phyloP scores from a whole-genome alignment of 2,113 vertebrate species.

The Xerus inauris region DNA sequence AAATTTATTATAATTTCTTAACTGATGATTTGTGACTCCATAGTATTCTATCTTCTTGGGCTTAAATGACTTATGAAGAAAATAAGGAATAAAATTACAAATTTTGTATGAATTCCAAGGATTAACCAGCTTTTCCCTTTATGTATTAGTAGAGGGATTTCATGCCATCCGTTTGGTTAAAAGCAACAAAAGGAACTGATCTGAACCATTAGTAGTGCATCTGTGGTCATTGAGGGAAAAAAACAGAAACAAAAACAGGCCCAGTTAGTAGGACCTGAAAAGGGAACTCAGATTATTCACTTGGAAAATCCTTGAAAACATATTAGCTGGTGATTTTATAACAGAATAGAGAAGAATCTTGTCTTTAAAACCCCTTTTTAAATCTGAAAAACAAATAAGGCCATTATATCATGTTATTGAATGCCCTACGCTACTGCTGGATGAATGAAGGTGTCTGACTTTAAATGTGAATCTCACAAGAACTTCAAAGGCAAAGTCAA shows the following conservation, averaged over 20 bases:
- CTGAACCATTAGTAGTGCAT: neutral
- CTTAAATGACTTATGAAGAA: neutral
- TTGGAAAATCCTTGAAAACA: constrained; percentile 54
- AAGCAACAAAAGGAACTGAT: constrained; percentile 14
- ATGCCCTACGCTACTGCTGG: neutral
- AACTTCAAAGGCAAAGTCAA: constrained; percentile 68
- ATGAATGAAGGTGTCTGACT: constrained; percentile 62
- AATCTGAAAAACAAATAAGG: constrained; percentile 41
- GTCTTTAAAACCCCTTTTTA: constrained; percentile 33
- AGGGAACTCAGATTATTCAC: constrained; percentile 22
- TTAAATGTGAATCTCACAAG: constrained; percentile 57
- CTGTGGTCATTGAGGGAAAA: neutral
- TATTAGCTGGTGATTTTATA: constrained; percentile 54
- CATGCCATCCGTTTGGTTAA: neutral
- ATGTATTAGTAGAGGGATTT: neutral
- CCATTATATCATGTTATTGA: constrained; percentile 50
- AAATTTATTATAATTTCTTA: constrained; percentile 8
- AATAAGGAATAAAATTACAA: neutral
- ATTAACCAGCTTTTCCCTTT: neutral
- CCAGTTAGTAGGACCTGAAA: constrained; percentile 3
- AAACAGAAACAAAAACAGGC: neutral
- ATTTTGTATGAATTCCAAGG: neutral
- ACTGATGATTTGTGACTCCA: neutral
- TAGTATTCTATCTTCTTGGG: constrained; percentile 41
- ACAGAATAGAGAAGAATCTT: neutral